These are phyloP conservation scores for Dendronephthya gigantea DNA, from an alignment of 64 coral and sea anemone genomes.

Conservation along the genomic window DNA sequence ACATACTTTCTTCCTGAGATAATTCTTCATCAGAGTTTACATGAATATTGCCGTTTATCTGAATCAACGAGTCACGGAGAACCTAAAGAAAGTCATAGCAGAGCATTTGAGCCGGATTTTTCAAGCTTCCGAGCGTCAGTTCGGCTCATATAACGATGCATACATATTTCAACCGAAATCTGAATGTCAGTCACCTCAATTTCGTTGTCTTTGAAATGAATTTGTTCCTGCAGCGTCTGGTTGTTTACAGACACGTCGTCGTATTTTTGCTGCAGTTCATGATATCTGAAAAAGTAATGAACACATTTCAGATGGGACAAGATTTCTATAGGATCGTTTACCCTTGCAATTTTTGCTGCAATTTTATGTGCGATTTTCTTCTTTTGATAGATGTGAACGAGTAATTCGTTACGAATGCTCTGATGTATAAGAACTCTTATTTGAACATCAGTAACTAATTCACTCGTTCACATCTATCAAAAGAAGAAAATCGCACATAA, in stretches of 20 bases:
- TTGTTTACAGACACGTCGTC: not conserved
- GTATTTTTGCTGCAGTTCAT: not conserved
- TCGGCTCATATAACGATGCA: too few relatives aligned
- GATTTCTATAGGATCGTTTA: too few relatives aligned
- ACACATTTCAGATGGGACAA: not conserved
- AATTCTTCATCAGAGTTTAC: not conserved
- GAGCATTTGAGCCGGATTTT: too few relatives aligned
- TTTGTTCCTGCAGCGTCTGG: not conserved
- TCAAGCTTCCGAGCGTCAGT: too few relatives aligned
- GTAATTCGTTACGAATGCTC: too few relatives aligned
- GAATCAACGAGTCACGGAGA: not conserved
- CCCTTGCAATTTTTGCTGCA: too few relatives aligned
- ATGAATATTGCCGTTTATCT: not conserved
- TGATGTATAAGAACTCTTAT: too few relatives aligned
- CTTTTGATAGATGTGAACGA: too few relatives aligned
- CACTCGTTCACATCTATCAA: too few relatives aligned
- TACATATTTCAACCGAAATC: not conserved
- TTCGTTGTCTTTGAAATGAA: conserved; percentile 3
- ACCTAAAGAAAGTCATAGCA: not conserved
- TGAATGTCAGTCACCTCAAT: not conserved
- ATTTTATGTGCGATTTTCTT: too few relatives aligned
- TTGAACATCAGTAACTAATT: too few relatives aligned
- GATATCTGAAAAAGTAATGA: not conserved
- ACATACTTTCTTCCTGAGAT: not conserved
- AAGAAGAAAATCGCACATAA: too few relatives aligned